Evolutionary conservation across 2,888 invertebrate genomes (phyloP).

Genomic region (Pseudanteris insignis): DNA sequence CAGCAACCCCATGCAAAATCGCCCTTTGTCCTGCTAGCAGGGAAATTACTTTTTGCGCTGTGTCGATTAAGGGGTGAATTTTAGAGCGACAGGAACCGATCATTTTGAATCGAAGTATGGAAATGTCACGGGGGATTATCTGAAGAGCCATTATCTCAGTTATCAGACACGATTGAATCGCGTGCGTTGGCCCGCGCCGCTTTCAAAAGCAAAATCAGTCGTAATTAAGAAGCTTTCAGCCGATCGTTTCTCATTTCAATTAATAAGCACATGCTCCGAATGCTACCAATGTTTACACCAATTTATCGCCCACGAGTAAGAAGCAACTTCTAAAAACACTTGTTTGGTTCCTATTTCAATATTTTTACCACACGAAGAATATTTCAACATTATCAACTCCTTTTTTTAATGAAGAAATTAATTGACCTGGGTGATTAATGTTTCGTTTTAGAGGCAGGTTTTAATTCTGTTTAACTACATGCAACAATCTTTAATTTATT

Average conservation of each 20-base stretch:
- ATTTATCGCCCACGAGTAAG: too few relatives aligned
- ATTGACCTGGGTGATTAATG: too few relatives aligned
- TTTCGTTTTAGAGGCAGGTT: too few relatives aligned
- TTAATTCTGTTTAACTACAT: too few relatives aligned
- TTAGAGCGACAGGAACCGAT: slow-evolving; percentile 59
- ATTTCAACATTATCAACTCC: too few relatives aligned
- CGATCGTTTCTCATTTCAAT: slow-evolving; percentile 37
- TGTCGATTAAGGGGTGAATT: slow-evolving; percentile 64
- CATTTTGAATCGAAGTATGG: slow-evolving; percentile 55
- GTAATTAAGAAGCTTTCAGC: slow-evolving; percentile 32
- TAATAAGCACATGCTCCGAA: slow-evolving; percentile 23
- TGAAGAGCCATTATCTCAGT: slow-evolving; percentile 45
- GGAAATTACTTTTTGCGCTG: slow-evolving; percentile 66
- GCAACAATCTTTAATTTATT: too few relatives aligned
- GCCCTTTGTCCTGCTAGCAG: slow-evolving; percentile 64
- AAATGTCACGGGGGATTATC: slow-evolving; percentile 45
- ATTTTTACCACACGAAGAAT: too few relatives aligned
- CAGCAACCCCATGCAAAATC: slow-evolving; percentile 61
- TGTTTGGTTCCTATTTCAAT: too few relatives aligned
- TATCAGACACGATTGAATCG: slow-evolving; percentile 41
- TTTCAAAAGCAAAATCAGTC: slow-evolving; percentile 39
- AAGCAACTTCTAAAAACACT: too few relatives aligned
- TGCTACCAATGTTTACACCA: slow-evolving; percentile 24
- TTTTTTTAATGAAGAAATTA: too few relatives aligned
- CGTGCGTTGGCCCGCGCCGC: slow-evolving; percentile 27